phyloP scores from a whole-genome alignment of 2,797 vertebrate genomes.

The Furcifer pardalis region DNA sequence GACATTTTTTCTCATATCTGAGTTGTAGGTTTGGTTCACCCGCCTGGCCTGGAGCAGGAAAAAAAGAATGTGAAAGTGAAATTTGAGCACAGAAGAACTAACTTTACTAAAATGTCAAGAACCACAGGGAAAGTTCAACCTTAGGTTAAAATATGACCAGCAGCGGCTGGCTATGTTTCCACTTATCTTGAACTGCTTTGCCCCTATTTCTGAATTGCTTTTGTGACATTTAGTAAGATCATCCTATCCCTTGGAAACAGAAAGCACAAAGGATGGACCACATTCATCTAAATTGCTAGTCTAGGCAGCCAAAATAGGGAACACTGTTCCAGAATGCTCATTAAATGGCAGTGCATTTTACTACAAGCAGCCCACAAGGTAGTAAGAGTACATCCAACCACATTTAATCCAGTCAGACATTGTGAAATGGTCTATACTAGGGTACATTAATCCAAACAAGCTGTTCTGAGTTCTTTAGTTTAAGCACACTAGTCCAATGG shows the following conservation, averaged over 20 bases:
- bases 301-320: conserved; percentile 2
- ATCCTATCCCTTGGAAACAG: not conserved
- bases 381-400: not conserved
- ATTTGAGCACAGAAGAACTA: not conserved
- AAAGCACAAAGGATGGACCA: conserved; percentile 11
- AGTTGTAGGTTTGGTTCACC: not conserved
- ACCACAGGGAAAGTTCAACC: not conserved
- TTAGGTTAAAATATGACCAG: conserved; percentile 5
- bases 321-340: not conserved
- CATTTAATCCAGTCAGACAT: not conserved
- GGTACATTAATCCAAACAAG: not conserved
- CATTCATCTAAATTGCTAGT: conserved; percentile 18
- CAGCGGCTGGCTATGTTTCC: not conserved
- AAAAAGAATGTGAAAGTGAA: not conserved
- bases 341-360: not conserved
- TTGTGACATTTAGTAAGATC: conserved; percentile 26
- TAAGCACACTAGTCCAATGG: not conserved
- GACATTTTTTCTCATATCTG: not conserved
- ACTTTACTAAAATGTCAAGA: not conserved
- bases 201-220: not conserved
- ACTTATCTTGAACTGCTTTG: conserved; percentile 19
- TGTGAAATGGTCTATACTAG: not conserved
- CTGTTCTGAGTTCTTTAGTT: not conserved
- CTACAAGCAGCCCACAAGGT: not conserved
- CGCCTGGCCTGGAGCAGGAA: not conserved